These are phyloP conservation scores for Pungitius pungitius DNA, from an alignment of 2,113 vertebrate species.

Conservation along the genomic window DNA sequence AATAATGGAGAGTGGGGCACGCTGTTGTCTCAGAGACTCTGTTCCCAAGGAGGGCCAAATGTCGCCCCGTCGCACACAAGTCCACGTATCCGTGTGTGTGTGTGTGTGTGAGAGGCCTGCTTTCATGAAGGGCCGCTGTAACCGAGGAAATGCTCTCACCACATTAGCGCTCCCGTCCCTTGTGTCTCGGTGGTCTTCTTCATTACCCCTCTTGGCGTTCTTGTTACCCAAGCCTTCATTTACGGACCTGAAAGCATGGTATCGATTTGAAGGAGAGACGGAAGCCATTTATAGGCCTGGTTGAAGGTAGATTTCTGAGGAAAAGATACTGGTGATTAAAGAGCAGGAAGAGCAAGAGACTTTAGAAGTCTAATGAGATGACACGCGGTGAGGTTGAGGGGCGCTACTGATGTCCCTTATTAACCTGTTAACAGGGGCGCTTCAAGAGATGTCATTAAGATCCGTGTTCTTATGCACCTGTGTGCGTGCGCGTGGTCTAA, in stretches of 20 bases:
- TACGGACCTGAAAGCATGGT: slow-evolving; percentile 69
- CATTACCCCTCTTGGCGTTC: slow-evolving; percentile 61
- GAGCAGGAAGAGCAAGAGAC: slow-evolving; percentile 22
- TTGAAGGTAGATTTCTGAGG: slow-evolving; percentile 46
- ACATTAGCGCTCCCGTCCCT: slow-evolving; percentile 57
- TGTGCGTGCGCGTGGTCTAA: neutral
- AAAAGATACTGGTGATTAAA: slow-evolving; percentile 46
- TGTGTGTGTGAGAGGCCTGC: slow-evolving; percentile 27
- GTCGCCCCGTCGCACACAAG: slow-evolving; percentile 21
- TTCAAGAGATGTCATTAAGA: slow-evolving; percentile 46
- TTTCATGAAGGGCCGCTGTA: slow-evolving; percentile 41
- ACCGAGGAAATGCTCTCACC: slow-evolving; percentile 62
- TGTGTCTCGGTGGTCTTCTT: slow-evolving; percentile 67
- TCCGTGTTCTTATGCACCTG: slow-evolving; percentile 6
- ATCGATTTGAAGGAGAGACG: slow-evolving; percentile 57
- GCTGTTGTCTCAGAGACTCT: slow-evolving; percentile 28
- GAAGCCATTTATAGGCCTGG: slow-evolving; percentile 39
- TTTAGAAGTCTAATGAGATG: slow-evolving; percentile 38
- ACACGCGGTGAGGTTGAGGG: neutral
- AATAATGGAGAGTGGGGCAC: slow-evolving; percentile 38
- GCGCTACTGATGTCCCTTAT: slow-evolving; percentile 20
- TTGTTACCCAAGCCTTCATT: slow-evolving; percentile 67
- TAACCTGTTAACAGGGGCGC: slow-evolving; percentile 49
- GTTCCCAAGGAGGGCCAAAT: slow-evolving; percentile 46
- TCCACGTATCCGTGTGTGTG: neutral